phyloP scores from a whole-genome alignment of 2,888 invertebrate species.

The Furcula furcula region DNA sequence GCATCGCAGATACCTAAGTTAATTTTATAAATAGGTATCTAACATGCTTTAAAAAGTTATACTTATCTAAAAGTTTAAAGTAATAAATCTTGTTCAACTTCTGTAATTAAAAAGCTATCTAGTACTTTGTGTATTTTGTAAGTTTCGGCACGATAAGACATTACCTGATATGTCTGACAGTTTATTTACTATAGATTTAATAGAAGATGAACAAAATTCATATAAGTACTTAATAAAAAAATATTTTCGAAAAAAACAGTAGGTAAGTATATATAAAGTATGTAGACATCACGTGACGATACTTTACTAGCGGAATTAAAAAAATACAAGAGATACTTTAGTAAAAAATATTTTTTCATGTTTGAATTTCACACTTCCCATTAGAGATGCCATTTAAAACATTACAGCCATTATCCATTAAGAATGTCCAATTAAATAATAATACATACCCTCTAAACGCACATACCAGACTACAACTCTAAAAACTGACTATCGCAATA shows the following conservation, averaged over 20 bases:
- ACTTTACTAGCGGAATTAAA: too few species aligned
- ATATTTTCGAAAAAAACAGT: too few species aligned
- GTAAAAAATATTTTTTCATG: too few species aligned
- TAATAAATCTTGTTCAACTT: conserved; percentile 50
- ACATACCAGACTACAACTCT: too few species aligned
- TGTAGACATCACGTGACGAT: too few species aligned
- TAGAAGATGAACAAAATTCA: conserved; percentile 53
- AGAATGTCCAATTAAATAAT: conserved; percentile 5
- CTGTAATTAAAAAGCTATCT: conserved; percentile 19
- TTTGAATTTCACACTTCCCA: neutral
- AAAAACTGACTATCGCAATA: too few species aligned
- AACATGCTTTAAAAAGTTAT: conserved; percentile 6
- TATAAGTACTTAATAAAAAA: too few species aligned
- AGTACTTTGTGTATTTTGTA: conserved; percentile 25
- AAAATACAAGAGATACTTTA: too few species aligned
- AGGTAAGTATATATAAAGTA: too few species aligned
- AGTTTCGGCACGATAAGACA: conserved; percentile 44
- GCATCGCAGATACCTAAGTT: neutral
- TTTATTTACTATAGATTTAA: conserved; percentile 30
- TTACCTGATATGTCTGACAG: conserved; percentile 40
- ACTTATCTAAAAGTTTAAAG: conserved; percentile 6
- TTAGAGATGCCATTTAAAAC: neutral
- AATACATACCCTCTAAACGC: too few species aligned
- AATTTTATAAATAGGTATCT: neutral
- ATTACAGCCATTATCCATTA: neutral